Evolutionary conservation across 2,888 invertebrate species (phyloP), one percentile per base, ranked within the genome.

Genomic region (Laothoe populi): DNA sequence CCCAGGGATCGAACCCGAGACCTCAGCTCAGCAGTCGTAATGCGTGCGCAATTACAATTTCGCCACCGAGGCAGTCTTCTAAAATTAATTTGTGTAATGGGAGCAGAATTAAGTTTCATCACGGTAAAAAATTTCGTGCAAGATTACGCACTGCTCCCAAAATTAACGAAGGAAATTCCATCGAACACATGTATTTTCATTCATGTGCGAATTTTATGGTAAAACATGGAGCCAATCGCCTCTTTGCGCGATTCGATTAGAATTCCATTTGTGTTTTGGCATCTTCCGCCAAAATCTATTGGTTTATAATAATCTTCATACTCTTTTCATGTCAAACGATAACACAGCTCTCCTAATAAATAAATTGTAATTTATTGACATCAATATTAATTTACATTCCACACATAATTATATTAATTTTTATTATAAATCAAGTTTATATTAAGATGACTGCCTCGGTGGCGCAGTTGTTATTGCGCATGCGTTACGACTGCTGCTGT

Each of bases 211-310:
- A 63, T 60, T 60, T 57, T 57, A 63, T 63, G 57, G 26, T 24
- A 57, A 53, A 60, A 63, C 57, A 63, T 48, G 53, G 40, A 44
- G 38, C 45, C 26, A 57, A 60, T 63, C 58, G 63, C 26, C 31
- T 59, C 23, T 48, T 45, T 58, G 26, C 44, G 35, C 59, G 53
- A 63, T 64, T 59, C 62, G 40, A 64, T 64, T 64, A 64, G 64
- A 53, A 64, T 62, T 66, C 57, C 53, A 62, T 64, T 65, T 57
- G 60, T 62, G 53, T 53, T 46, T 60, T 46, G 63, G 58, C 60
- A 60, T 62, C 63, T 66, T 61, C 46, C 61, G 40, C 26, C 19
- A 44, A 57, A 48, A 53, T 24, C 61, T 64, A 64, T 66, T 59
- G 44, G 57, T 40, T 57, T 57, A 38, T 61, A 66, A 64, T 64